phyloP scores from a whole-genome alignment of 2,888 invertebrate genomes.

The Scotopteryx bipunctaria region DNA sequence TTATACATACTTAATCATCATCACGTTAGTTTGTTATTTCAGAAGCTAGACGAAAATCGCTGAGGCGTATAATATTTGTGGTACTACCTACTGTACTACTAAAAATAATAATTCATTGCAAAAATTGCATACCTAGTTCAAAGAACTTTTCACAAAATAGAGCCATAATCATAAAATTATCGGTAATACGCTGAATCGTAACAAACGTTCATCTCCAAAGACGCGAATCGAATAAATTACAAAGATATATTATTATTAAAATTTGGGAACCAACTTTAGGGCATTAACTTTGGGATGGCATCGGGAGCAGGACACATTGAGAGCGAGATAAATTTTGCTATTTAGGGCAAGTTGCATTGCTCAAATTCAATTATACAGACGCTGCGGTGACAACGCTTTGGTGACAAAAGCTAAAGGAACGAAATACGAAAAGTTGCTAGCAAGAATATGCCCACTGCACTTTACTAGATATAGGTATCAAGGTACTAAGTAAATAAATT shows the following conservation, averaged over 20 bases:
- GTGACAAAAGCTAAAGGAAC: too few species aligned
- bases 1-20: too few species aligned
- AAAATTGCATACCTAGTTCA: background rate
- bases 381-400: too few species aligned
- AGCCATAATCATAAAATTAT: slow-evolving; percentile 29
- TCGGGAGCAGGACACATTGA: slow-evolving; percentile 45
- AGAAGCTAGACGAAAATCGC: too few species aligned
- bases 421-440: too few species aligned
- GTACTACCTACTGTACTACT: too few species aligned
- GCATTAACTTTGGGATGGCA: slow-evolving; percentile 64
- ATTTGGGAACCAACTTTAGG: slow-evolving; percentile 75
- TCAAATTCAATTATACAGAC: background rate
- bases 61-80: too few species aligned
- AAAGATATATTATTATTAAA: slow-evolving; percentile 83
- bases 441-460: too few species aligned
- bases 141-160: slow-evolving; percentile 23
- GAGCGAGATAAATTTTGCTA: slow-evolving; percentile 24
- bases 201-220: slow-evolving; percentile 49
- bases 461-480: too few species aligned
- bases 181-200: slow-evolving; percentile 36
- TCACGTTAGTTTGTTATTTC: too few species aligned
- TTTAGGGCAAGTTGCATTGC: background rate
- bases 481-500: too few species aligned
- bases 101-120: background rate
- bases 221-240: slow-evolving; percentile 77